Conservation (phyloP, 2,113 vertebrate genomes). For the Alethe castanea region DNA sequence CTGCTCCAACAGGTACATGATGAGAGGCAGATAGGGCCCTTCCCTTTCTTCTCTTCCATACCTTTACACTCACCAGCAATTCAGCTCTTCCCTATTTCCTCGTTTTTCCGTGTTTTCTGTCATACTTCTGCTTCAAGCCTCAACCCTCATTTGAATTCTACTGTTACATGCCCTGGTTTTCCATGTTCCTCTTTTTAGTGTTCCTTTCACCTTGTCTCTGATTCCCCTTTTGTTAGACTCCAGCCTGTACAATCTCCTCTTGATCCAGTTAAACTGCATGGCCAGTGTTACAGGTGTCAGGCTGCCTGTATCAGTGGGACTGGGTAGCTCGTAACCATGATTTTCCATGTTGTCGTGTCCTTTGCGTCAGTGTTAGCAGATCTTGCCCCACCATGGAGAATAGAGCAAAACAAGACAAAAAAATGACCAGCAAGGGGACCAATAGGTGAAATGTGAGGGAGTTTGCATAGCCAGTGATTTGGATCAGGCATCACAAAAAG, state of each 20-base stretch:
- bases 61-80: not conserved
- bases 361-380: not conserved
- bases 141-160: not conserved
- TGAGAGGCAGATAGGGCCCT: not conserved
- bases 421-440: not conserved
- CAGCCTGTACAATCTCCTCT: not conserved
- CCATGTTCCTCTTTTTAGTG: constrained; percentile 2
- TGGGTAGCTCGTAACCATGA: not conserved
- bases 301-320: not conserved
- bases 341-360: not conserved
- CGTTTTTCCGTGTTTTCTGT: not conserved
- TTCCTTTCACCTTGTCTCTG: constrained; percentile 22
- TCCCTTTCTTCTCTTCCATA: not conserved
- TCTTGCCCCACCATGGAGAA: not conserved
- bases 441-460: not conserved
- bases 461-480: not conserved
- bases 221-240: not conserved
- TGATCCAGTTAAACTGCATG: not conserved
- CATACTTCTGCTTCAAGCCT: not conserved
- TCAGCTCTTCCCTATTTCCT: not conserved
- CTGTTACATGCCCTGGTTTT: not conserved
- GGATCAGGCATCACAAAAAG: not conserved
- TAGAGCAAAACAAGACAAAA: not conserved
- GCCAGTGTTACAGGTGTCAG: not conserved
- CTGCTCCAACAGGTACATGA: not conserved